Evolutionary conservation across 2,888 invertebrate species (phyloP).

Genomic region (Agriopis aurantiaria): DNA sequence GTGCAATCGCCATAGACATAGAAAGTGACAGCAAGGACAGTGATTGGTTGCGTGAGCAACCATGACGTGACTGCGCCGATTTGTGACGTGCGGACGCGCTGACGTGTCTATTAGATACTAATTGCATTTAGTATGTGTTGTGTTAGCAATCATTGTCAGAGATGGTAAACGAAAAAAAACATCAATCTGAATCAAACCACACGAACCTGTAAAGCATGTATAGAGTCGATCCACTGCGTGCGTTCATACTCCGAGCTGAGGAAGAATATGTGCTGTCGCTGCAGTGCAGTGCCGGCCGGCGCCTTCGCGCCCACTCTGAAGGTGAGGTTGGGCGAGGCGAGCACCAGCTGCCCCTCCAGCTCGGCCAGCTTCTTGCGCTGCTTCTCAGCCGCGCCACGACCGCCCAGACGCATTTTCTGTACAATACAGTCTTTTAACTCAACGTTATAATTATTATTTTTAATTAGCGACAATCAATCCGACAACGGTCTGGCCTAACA

Average conservation of each 20-base stretch:
- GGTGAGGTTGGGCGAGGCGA: conserved; percentile 95
- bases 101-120: too few species aligned
- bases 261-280: conserved; percentile 93
- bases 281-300: conserved; percentile 79
- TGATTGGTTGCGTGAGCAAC: too few species aligned
- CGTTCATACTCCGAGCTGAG: conserved; percentile 97
- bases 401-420: conserved; percentile 87
- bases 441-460: too few species aligned
- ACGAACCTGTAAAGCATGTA: conserved; percentile 91
- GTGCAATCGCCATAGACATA: too few species aligned
- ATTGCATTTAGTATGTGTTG: too few species aligned
- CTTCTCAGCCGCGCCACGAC: conserved; percentile 91
- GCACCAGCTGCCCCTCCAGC: conserved; percentile 95
- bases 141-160: too few species aligned
- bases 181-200: not conserved
- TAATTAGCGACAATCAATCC: too few species aligned
- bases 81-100: too few species aligned
- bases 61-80: too few species aligned
- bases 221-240: conserved; percentile 97
- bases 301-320: conserved; percentile 92
- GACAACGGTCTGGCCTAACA: too few species aligned
- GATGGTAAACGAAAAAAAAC: too few species aligned
- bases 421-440: conserved; percentile 13
- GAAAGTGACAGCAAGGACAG: too few species aligned
- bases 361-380: conserved; percentile 96